These are phyloP conservation scores for Heteromormyrus szaboi DNA, from an alignment of 2,797 vertebrate genomes.

Conservation along the genomic window DNA sequence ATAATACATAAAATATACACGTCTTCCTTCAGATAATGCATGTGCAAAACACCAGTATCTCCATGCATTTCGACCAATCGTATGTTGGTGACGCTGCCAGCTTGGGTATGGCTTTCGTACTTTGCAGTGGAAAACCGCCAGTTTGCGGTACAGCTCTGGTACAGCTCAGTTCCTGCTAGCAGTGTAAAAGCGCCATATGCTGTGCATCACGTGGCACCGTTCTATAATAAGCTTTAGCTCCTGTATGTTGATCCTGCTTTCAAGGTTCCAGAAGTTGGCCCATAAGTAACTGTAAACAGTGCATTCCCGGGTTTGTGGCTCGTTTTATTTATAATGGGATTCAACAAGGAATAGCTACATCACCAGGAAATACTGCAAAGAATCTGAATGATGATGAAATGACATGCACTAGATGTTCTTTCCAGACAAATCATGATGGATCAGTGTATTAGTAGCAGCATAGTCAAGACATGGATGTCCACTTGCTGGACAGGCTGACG, in stretches of 20 bases:
- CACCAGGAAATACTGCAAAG: not conserved
- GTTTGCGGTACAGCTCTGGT: not conserved
- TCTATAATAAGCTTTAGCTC: not conserved
- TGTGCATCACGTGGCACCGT: not conserved
- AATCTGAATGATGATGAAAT: not conserved
- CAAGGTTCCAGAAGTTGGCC: not conserved
- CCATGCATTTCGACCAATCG: not conserved
- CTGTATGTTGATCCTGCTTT: not conserved
- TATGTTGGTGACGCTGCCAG: not conserved
- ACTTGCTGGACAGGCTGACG: not conserved
- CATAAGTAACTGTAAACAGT: not conserved
- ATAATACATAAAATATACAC: not conserved
- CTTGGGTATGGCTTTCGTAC: not conserved
- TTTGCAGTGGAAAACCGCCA: not conserved
- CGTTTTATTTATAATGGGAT: not conserved
- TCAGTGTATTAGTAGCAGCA: not conserved
- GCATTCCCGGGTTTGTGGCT: not conserved
- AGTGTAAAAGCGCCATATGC: not conserved
- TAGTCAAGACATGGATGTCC: not conserved
- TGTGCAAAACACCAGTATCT: not conserved
- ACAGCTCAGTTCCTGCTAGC: not conserved
- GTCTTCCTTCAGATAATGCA: not conserved
- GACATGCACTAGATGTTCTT: not conserved
- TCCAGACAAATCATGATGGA: not conserved
- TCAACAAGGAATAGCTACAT: not conserved